phyloP scores from a whole-genome alignment of 2,797 vertebrate species.

The Tapera naevia region DNA sequence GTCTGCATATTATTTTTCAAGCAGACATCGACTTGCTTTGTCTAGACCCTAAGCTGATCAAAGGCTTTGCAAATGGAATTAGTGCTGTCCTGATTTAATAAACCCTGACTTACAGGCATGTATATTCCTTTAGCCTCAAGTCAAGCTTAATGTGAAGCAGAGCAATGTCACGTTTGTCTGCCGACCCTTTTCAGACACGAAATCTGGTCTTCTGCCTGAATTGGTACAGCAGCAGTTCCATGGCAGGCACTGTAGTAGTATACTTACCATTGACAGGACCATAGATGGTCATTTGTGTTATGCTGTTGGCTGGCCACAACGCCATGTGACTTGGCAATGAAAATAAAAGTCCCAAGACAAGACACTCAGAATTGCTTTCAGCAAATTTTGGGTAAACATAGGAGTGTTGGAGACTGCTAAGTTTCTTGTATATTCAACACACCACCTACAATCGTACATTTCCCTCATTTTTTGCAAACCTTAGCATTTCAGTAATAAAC shows the following conservation, averaged over 20 bases:
- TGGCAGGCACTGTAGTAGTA: not conserved
- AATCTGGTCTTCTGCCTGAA: not conserved
- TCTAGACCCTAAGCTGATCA: not conserved
- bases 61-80: not conserved
- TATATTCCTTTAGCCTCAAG: not conserved
- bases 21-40: not conserved
- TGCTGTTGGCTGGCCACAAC: not conserved
- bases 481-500: not conserved
- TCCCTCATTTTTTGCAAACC: not conserved
- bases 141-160: not conserved
- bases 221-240: not conserved
- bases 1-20: not conserved
- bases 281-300: constrained; percentile 63
- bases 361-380: constrained; percentile 16
- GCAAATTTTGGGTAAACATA: constrained; percentile 30
- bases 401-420: not conserved
- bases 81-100: not conserved
- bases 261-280: constrained; percentile 20
- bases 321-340: constrained; percentile 9
- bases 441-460: not conserved
- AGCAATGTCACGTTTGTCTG: not conserved
- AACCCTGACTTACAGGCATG: not conserved
- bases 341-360: constrained; percentile 26
- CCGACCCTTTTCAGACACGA: not conserved
- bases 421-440: not conserved